Base-by-base conservation (phyloP, 2,888 invertebrate species). In the Iselma pallidipennis region DNA sequence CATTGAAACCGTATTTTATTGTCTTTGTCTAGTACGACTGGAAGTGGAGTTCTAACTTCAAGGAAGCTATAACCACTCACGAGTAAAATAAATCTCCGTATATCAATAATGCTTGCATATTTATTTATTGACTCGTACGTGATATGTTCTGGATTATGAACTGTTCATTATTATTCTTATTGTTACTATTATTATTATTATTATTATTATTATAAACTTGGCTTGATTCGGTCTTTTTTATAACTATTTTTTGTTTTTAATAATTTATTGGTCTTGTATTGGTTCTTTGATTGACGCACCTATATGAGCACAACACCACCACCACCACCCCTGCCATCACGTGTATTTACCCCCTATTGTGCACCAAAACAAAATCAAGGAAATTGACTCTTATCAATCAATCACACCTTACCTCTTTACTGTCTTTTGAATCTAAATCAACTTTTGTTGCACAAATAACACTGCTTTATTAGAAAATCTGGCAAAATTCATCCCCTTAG, bases 1-100 rank as follows among this genome's bases (percentile, higher is more conserved):
- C 67, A 74, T 70, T 77, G 74, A 73, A 73, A 75, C 71, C 66
- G 68, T 76, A 71, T 76, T 80, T 79, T 79, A 73, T 80, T 79
- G 81, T 81, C 81, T 82, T 82, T 65, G 54, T 62, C 61, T 84
- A 93, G 93, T 92, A 89, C 88, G 92, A 92, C 89, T 95, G 95
- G 95, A 93, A 93, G 89, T 91, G 93, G 91, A 95, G 94, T 90
- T 89, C 93, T 86, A 91, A 94, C 92, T 95, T 95, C 94, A 92
- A 91, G 91, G 93, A 95, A 88, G 94, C 94, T 87, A 92, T 94
- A 86, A 90, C 91, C 87, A 88, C 88, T 86, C 89, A 89, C 85
- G 91, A 91, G 91, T 91, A 91, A 90, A 85, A 82, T 83, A 82
- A 82, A 81, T 84, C 83, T 84, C 83, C 85, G 76, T 78, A 77